Percentiles rank a stretch among this genome's conserved stretches.
These are phyloP conservation scores for Rafetus swinhoei DNA, from an alignment of 2,113 vertebrate species.

Conservation along the genomic window DNA sequence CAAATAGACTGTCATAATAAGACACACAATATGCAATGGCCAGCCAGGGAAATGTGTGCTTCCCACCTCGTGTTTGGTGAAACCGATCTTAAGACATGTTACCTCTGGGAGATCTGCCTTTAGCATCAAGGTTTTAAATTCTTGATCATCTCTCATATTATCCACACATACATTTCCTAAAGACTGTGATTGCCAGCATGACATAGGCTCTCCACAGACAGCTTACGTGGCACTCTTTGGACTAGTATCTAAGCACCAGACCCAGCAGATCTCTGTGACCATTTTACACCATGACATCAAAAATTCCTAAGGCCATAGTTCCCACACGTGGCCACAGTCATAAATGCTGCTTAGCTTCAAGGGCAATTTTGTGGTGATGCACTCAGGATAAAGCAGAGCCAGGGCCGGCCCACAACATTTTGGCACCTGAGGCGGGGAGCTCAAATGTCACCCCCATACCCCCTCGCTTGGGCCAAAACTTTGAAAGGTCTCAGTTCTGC, in stretches of 20 bases:
- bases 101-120: not conserved
- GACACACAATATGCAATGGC: not conserved
- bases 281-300: not conserved
- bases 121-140: not conserved
- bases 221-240: not conserved
- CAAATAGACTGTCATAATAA: not conserved
- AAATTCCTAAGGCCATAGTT: not conserved
- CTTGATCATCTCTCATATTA: not conserved
- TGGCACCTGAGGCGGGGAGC: no score
- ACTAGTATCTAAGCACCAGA: not conserved
- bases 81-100: not conserved
- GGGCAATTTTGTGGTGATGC: not conserved
- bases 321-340: not conserved
- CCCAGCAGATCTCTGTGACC: not conserved
- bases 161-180: not conserved
- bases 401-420: no score
- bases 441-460: no score
- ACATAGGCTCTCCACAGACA: not conserved
- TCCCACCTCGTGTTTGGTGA: not conserved
- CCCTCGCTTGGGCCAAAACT: no score
- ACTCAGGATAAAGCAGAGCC: not conserved
- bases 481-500: no score
- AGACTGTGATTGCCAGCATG: not conserved
- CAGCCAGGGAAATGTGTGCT: not conserved
- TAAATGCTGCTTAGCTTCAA: constrained; percentile 47